A percentile compares a stretch with the other conserved stretches of the same genome.
phyloP scores from a whole-genome alignment of 2,113 vertebrate species.

The Tragelaphus imberbis region DNA sequence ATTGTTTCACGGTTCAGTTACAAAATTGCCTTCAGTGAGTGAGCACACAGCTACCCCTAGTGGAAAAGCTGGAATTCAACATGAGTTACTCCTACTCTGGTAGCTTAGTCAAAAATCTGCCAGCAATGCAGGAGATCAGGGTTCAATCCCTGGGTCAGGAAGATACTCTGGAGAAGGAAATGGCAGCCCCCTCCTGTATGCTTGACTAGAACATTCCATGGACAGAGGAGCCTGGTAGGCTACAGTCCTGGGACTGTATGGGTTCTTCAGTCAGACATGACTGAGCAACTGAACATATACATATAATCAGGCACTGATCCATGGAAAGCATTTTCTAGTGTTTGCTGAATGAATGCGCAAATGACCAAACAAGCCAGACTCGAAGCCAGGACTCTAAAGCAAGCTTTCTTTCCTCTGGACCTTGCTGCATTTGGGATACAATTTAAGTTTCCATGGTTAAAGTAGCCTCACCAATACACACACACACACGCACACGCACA shows the following conservation, averaged over 20 bases:
- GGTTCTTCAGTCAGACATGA: neutral
- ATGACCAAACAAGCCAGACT: neutral
- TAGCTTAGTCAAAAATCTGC: neutral
- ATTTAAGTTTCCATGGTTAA: neutral
- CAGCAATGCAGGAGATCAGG: neutral
- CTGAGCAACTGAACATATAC: neutral
- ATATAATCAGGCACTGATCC: neutral
- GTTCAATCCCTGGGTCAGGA: neutral
- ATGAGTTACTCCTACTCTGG: neutral
- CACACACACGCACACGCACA: neutral
- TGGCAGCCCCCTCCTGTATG: neutral
- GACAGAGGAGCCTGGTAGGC: neutral
- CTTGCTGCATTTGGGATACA: neutral
- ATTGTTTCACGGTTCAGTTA: neutral
- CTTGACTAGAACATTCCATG: neutral
- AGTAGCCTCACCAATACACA: neutral
- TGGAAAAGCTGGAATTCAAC: constrained; percentile 25
- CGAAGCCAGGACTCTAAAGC: neutral
- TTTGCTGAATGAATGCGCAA: neutral
- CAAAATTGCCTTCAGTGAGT: neutral
- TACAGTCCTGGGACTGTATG: neutral
- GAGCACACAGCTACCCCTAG: constrained; percentile 67
- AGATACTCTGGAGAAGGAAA: neutral
- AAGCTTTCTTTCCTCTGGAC: neutral
- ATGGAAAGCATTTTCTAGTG: neutral